A percentile compares a stretch with the other conserved stretches of the same genome.
phyloP scores from a whole-genome alignment of 2,797 vertebrate genomes.

The Enteromius thamalakanensis region DNA sequence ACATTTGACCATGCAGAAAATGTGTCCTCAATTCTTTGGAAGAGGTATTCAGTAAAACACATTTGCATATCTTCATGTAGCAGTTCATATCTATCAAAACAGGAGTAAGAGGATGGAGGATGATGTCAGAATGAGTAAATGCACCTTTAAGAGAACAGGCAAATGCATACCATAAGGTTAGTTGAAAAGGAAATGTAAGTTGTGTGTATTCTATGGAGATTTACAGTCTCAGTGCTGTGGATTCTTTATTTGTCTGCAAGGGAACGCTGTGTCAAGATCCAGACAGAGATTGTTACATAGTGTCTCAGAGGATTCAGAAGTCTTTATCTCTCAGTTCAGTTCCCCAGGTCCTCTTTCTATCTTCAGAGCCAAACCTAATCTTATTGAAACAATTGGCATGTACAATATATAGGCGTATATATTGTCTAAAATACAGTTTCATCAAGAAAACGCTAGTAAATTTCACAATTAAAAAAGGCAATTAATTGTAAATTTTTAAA shows the following conservation, averaged over 20 bases:
- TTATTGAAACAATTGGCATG: conserved; percentile 12
- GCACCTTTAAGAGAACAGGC: background rate
- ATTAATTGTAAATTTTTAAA: background rate
- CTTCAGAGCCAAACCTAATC: conserved; percentile 29
- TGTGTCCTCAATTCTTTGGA: conserved; percentile 67
- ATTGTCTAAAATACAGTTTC: background rate
- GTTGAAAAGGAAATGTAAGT: background rate
- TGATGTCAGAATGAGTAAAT: background rate
- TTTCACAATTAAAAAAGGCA: background rate
- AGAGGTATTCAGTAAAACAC: conserved; percentile 56
- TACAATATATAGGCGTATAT: background rate
- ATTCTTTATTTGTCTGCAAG: conserved; percentile 17
- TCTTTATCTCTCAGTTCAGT: conserved; percentile 33
- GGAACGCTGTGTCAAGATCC: conserved; percentile 38
- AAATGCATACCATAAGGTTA: background rate
- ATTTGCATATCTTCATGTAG: conserved; percentile 19
- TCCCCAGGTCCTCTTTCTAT: background rate
- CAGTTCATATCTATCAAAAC: conserved; percentile 5
- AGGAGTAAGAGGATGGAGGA: too few species aligned
- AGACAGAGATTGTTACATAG: conserved; percentile 28
- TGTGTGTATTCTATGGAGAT: conserved; percentile 27
- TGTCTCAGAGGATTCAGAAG: conserved; percentile 24
- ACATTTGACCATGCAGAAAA: conserved; percentile 70
- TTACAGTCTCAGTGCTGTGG: conserved; percentile 6
- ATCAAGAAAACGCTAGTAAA: background rate